Conservation (phyloP, 1,140 invertebrate genomes). For the Trichogramma pretiosum region DNA sequence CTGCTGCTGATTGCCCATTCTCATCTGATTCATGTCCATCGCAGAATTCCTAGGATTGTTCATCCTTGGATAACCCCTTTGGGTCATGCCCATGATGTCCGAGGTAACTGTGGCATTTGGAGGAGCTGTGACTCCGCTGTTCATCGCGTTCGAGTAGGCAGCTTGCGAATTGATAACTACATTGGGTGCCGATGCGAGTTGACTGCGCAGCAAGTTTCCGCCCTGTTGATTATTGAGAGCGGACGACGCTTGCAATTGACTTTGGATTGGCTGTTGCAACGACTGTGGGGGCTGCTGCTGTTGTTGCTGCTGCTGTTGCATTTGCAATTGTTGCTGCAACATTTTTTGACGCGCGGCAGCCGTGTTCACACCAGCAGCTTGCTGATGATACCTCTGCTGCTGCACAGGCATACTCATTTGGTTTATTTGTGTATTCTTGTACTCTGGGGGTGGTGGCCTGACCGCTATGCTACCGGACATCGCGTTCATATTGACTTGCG, state of each 20-base stretch:
- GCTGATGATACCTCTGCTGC: slow-evolving; percentile 34
- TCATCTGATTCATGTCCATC: no score
- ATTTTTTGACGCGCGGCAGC: slow-evolving; percentile 31
- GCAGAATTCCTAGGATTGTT: no score
- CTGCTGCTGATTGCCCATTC: no score
- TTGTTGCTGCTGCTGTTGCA: slow-evolving; percentile 50
- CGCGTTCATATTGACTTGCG: slow-evolving; percentile 45
- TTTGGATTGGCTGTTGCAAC: slow-evolving; percentile 60
- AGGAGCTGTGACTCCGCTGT: neutral
- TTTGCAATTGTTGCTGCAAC: slow-evolving; percentile 60
- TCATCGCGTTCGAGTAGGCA: neutral
- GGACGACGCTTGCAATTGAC: slow-evolving; percentile 50
- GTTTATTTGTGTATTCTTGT: slow-evolving; percentile 57
- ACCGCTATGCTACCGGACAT: slow-evolving; percentile 38
- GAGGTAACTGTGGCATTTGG: no score
- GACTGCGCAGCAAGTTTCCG: neutral
- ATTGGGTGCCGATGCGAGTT: neutral
- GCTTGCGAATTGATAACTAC: neutral
- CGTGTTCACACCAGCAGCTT: slow-evolving; percentile 34
- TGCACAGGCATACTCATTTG: slow-evolving; percentile 50
- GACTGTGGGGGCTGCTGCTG: slow-evolving; percentile 58
- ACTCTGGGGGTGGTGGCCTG: slow-evolving; percentile 66
- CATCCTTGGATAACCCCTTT: no score
- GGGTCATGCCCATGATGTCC: no score
- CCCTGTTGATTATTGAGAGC: slow-evolving; percentile 22